phyloP scores from a whole-genome alignment of 2,113 vertebrate genomes.

The Symphodus melops region DNA sequence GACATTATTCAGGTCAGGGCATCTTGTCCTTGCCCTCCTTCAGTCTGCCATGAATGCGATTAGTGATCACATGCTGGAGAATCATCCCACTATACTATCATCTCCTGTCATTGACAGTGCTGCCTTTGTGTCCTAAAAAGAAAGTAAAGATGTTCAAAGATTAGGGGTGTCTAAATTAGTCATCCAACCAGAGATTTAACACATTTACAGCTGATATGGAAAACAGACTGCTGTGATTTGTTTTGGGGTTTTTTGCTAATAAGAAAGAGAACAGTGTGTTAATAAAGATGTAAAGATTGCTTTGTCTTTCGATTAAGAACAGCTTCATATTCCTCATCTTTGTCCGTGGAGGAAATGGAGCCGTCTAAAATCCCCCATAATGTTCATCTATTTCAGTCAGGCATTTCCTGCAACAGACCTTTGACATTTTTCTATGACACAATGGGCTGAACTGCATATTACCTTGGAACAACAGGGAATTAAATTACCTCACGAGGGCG shows the following conservation, averaged over 20 bases:
- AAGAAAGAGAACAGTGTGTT: too few species aligned
- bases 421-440: slow-evolving; percentile 17
- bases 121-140: background rate
- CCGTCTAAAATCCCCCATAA: slow-evolving; percentile 7
- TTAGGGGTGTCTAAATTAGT: too few species aligned
- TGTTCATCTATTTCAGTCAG: slow-evolving; percentile 45
- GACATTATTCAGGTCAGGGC: slow-evolving; percentile 7
- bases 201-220: too few species aligned
- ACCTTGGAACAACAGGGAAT: slow-evolving; percentile 28
- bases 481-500: slow-evolving; percentile 14
- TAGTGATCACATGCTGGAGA: slow-evolving; percentile 38
- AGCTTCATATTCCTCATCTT: slow-evolving; percentile 10
- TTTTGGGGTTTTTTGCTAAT: too few species aligned
- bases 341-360: slow-evolving; percentile 42
- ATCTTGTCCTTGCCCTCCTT: background rate
- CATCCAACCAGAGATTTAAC: too few species aligned
- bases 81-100: background rate
- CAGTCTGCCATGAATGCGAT: slow-evolving; percentile 22
- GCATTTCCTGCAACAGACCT: slow-evolving; percentile 46
- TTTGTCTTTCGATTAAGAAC: background rate
- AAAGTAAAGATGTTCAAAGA: background rate
- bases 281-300: background rate
- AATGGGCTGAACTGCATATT: slow-evolving; percentile 18
- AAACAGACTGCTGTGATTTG: too few species aligned
- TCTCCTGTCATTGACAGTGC: background rate